These are phyloP conservation scores for Muscicapa striata DNA, from an alignment of 2,797 vertebrate genomes.

Conservation along the genomic window DNA sequence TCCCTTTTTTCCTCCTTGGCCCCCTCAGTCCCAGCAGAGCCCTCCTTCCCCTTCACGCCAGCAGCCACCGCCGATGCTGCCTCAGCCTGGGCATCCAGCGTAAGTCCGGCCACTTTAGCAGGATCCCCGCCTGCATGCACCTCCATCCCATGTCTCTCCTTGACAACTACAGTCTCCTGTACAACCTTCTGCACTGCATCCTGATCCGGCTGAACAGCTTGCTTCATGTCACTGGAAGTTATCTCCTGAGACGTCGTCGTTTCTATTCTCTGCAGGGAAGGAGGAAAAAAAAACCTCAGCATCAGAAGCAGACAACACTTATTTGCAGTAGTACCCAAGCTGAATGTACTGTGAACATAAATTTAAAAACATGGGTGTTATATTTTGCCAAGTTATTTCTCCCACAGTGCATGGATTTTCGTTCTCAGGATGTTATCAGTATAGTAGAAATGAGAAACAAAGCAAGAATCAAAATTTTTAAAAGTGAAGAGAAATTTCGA, in stretches of 20 bases:
- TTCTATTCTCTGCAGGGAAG: conserved; percentile 82
- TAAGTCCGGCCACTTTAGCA: conserved; percentile 61
- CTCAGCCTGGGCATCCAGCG: conserved; percentile 44
- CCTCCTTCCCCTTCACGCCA: conserved; percentile 70
- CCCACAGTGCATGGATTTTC: not conserved
- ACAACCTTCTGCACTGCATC: conserved; percentile 73
- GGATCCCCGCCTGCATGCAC: conserved; percentile 74
- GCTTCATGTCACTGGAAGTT: conserved; percentile 38
- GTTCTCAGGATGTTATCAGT: not conserved
- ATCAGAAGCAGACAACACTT: not conserved
- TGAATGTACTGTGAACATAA: not conserved
- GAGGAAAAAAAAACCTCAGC: not conserved
- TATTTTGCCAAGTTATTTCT: conserved; percentile 31
- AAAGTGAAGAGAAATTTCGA: not conserved
- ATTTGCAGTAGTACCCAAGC: not conserved
- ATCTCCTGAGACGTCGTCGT: conserved; percentile 72
- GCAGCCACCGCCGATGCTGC: conserved; percentile 41
- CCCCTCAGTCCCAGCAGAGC: conserved; percentile 69
- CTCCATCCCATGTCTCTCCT: conserved; percentile 79
- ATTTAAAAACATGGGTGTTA: not conserved
- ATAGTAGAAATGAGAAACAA: not conserved
- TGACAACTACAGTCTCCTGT: conserved; percentile 76
- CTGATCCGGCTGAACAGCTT: conserved; percentile 37
- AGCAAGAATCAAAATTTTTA: not conserved
- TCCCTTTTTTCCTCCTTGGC: conserved; percentile 73